These are phyloP conservation scores for Diaperis boleti DNA, from an alignment of 2,888 invertebrate genomes.

Conservation along the genomic window DNA sequence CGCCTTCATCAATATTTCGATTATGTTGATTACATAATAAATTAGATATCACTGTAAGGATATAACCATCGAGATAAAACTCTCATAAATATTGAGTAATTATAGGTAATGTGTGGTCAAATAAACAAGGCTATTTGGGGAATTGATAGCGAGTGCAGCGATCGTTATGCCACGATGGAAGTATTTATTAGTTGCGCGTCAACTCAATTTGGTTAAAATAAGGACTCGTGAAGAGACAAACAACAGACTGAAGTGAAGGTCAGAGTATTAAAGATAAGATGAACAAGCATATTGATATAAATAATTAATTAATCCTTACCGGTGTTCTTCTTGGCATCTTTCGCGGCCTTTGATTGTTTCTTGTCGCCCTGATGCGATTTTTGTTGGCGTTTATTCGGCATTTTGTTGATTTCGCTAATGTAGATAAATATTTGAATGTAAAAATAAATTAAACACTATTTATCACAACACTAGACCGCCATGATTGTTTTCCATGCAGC, in stretches of 20 bases:
- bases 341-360: conserved; percentile 24
- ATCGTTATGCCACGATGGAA: conserved; percentile 10
- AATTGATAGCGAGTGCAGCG: conserved; percentile 11
- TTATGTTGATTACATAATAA: conserved; percentile 14
- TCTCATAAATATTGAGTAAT: conserved; percentile 11
- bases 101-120: conserved; percentile 12
- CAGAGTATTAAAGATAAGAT: conserved; percentile 29
- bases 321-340: conserved; percentile 40
- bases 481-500: conserved; percentile 45
- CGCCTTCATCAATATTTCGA: neutral
- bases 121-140: conserved; percentile 11
- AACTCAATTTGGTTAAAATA: conserved; percentile 18
- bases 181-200: conserved; percentile 10
- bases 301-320: conserved; percentile 38
- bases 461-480: conserved; percentile 44
- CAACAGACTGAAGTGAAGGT: conserved; percentile 27
- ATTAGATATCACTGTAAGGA: conserved; percentile 2
- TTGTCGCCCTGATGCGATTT: conserved; percentile 35
- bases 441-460: conserved; percentile 32
- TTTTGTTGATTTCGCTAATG: conserved; percentile 14
- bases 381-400: conserved; percentile 31
- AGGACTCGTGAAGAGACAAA: conserved; percentile 17
- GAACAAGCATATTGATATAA: conserved; percentile 37
- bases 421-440: conserved; percentile 12
- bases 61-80: conserved; percentile 15